These are phyloP conservation scores for Griposia aprilina DNA, from an alignment of 2,888 invertebrate species.

Conservation along the genomic window DNA sequence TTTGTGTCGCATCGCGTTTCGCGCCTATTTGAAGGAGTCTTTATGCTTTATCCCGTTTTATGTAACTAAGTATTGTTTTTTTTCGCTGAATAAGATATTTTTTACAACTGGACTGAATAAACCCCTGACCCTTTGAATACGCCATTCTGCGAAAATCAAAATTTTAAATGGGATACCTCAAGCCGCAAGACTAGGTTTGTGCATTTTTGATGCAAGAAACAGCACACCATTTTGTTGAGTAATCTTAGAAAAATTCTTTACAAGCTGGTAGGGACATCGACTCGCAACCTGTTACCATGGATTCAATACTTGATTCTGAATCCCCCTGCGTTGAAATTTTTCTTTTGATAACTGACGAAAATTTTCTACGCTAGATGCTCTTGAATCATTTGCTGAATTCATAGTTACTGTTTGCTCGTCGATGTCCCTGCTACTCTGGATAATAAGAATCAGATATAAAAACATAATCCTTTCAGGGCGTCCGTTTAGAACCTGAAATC, in stretches of 20 bases:
- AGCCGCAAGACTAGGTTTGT: background rate
- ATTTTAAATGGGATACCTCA: background rate
- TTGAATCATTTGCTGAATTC: too few species aligned
- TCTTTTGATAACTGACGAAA: too few species aligned
- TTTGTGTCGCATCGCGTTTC: too few species aligned
- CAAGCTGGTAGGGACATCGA: too few species aligned
- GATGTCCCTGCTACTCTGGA: too few species aligned
- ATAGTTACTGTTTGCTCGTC: too few species aligned
- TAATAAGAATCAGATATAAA: background rate
- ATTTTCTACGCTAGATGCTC: too few species aligned
- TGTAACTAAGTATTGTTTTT: background rate
- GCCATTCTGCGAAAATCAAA: background rate
- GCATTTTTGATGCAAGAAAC: background rate
- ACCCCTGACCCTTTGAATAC: background rate
- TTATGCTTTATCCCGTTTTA: background rate
- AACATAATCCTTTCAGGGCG: slow-evolving; percentile 71
- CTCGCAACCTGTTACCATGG: too few species aligned
- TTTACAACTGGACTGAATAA: background rate
- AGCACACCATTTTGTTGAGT: background rate
- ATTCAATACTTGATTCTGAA: too few species aligned
- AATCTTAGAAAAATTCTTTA: background rate
- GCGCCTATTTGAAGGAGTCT: too few species aligned
- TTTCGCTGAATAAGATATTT: background rate
- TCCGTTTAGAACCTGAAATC: slow-evolving; percentile 76
- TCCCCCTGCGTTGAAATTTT: too few species aligned